Conservation (phyloP, 2,113 vertebrate species). For the Cavia porcellus region DNA sequence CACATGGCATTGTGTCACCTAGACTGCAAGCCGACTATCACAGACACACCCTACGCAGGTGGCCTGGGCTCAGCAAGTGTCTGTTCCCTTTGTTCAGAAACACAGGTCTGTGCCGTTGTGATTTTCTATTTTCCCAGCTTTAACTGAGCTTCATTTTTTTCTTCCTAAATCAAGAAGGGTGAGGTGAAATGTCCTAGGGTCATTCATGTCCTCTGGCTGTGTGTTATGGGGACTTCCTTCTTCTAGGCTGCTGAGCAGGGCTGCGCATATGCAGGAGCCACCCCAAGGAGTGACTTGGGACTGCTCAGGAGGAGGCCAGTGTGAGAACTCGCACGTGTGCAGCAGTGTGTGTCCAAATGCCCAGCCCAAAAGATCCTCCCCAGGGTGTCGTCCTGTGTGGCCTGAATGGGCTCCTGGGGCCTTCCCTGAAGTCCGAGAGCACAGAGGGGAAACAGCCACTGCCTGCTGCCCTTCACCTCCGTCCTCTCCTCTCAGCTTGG, state of each 20-base stretch:
- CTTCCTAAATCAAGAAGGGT: neutral
- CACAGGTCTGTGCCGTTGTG: neutral
- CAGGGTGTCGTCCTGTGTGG: slow-evolving; percentile 34
- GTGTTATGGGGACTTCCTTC: neutral
- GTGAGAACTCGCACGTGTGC: neutral
- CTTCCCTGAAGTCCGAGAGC: slow-evolving; percentile 41
- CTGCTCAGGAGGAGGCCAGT: neutral
- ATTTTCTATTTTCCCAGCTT: slow-evolving; percentile 24
- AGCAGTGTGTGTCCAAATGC: neutral
- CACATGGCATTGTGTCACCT: neutral
- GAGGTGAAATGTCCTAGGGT: neutral
- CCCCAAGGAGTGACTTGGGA: neutral
- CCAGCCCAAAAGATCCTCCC: slow-evolving; percentile 46
- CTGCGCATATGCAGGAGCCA: neutral
- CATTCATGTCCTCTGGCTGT: neutral
- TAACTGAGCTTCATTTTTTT: neutral
- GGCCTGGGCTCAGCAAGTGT: neutral
- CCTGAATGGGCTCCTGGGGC: neutral
- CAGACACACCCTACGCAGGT: neutral
- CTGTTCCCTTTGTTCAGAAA: neutral
- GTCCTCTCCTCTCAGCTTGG: slow-evolving; percentile 28
- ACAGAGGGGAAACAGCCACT: slow-evolving; percentile 33
- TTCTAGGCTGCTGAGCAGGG: neutral
- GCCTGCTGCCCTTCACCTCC: slow-evolving; percentile 61
- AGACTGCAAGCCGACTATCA: neutral